Evolutionary conservation across 1,140 invertebrate species (phyloP).

Genomic region (Meteorus sp.): DNA sequence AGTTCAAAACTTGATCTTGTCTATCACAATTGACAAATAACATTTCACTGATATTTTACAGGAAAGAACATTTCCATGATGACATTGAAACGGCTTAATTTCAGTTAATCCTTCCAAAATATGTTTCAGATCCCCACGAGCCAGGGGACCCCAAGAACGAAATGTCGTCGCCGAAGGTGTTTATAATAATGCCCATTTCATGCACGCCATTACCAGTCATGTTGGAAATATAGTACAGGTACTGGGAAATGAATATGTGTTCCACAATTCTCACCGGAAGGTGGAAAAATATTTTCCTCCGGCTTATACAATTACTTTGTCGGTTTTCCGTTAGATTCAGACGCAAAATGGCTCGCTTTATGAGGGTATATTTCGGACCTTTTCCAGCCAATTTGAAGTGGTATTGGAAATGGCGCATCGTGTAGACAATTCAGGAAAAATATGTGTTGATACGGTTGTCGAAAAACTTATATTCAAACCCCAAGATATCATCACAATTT

Average conservation of each 20-base stretch:
- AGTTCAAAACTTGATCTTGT: no score
- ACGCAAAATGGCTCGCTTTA: conserved; percentile 79
- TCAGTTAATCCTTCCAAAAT: no score
- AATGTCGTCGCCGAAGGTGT: conserved; percentile 75
- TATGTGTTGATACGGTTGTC: conserved; percentile 70
- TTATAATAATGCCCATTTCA: conserved; percentile 84
- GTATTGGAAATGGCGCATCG: conserved; percentile 83
- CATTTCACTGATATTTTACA: no score
- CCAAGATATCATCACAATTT: conserved; percentile 79
- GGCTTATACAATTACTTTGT: neutral
- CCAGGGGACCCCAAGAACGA: conserved; percentile 58
- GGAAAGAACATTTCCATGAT: no score
- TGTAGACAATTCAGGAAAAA: conserved; percentile 70
- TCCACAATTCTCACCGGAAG: neutral
- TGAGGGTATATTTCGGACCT: conserved; percentile 86
- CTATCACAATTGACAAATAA: neutral
- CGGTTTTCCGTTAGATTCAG: conserved; percentile 61
- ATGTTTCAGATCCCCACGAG: conserved; percentile 65
- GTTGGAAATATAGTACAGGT: conserved; percentile 80
- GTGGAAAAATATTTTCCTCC: neutral
- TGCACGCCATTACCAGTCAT: conserved; percentile 81
- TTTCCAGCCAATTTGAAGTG: conserved; percentile 80
- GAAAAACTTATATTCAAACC: conserved; percentile 86
- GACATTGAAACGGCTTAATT: no score
- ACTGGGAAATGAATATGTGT: conserved; percentile 12